phyloP scores from a whole-genome alignment of 2,888 invertebrate genomes.

The Trachelus stipa region DNA sequence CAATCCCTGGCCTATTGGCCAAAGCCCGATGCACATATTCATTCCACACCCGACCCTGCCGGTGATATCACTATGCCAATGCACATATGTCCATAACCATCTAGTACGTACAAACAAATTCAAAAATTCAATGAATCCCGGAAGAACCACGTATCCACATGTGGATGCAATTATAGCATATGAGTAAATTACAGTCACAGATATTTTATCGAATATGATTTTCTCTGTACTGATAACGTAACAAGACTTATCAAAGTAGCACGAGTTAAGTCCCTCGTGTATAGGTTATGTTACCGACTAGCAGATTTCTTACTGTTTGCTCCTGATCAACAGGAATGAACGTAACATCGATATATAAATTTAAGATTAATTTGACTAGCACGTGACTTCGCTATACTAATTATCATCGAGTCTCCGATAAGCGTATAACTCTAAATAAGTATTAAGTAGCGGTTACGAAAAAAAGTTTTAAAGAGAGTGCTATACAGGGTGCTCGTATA shows the following conservation, averaged over 20 bases:
- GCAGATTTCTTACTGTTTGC: background rate
- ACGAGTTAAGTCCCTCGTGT: background rate
- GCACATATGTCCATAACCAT: background rate
- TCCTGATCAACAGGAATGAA: background rate
- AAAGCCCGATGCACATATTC: background rate
- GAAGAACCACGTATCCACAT: background rate
- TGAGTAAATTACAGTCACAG: background rate
- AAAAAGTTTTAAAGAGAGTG: background rate
- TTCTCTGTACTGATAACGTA: background rate
- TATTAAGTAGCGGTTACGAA: background rate
- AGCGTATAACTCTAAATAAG: background rate
- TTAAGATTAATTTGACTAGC: background rate
- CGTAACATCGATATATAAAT: background rate
- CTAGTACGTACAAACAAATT: background rate
- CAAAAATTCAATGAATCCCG: background rate
- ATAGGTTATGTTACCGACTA: background rate
- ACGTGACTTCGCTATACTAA: background rate
- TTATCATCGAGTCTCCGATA: background rate
- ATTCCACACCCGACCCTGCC: background rate
- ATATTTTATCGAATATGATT: background rate
- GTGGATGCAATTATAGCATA: background rate
- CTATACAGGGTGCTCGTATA: background rate
- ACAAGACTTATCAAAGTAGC: background rate
- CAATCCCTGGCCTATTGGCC: background rate
- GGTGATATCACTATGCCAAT: background rate